Evolutionary conservation across 2,113 vertebrate species (phyloP).

Genomic region (Bos taurus): DNA sequence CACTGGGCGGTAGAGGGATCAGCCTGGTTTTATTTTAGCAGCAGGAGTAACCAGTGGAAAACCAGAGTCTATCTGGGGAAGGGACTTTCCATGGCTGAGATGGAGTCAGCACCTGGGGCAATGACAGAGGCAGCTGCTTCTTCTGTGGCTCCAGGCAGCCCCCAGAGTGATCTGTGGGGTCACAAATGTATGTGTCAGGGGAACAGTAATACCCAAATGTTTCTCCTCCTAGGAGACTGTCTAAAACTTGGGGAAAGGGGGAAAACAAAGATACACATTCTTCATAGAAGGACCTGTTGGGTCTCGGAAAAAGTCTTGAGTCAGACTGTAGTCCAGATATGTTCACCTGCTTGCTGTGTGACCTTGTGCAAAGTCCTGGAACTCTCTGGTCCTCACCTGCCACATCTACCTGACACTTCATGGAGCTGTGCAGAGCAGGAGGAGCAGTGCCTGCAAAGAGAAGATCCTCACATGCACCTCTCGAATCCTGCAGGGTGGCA

Average conservation of each 20-base stretch:
- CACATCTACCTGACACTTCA: fast-evolving
- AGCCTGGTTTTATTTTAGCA: constrained; percentile 62
- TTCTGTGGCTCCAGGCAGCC: background rate
- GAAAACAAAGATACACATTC: background rate
- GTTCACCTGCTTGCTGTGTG: background rate
- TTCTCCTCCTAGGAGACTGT: background rate
- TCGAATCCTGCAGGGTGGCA: background rate
- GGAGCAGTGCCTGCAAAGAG: background rate
- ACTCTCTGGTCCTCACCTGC: background rate
- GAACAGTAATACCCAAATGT: background rate
- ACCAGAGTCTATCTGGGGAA: constrained; percentile 1
- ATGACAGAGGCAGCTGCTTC: constrained; percentile 13
- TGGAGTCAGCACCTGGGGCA: background rate
- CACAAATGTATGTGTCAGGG: background rate
- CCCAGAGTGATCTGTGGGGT: background rate
- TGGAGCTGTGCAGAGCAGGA: background rate
- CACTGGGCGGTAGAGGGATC: constrained; percentile 5
- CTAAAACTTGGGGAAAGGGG: background rate
- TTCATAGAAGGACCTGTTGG: background rate
- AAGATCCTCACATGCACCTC: background rate
- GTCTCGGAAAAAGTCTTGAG: background rate
- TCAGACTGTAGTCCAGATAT: background rate
- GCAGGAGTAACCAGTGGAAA: constrained; percentile 30
- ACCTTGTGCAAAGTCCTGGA: background rate
- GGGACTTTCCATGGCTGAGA: constrained; percentile 53